Conservation (phyloP, 2,797 vertebrate genomes). For the Hemitrygon akajei region DNA sequence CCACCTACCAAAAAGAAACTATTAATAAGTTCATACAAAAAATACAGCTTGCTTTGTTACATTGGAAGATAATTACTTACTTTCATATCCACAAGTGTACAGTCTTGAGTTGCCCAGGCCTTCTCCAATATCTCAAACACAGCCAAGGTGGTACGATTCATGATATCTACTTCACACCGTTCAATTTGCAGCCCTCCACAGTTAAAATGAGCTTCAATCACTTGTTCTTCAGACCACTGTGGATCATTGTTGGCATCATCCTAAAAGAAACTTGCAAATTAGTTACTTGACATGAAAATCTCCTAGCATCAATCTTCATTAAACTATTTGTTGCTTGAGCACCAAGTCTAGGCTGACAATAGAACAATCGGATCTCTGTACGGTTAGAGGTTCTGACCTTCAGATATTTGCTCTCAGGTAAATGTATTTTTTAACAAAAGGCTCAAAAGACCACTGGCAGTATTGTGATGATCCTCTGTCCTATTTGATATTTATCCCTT, state of each 20-base stretch:
- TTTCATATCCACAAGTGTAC: slow-evolving; percentile 94
- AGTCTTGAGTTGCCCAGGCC: slow-evolving; percentile 87
- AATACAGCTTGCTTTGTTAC: neutral
- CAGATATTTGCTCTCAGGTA: no score
- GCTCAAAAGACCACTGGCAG: no score
- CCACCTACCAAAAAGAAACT: slow-evolving; percentile 65
- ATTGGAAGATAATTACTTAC: slow-evolving; percentile 50
- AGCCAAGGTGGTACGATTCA: slow-evolving; percentile 86
- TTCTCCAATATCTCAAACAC: slow-evolving; percentile 95
- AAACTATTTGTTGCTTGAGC: neutral
- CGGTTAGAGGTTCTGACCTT: no score
- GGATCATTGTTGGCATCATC: slow-evolving; percentile 95
- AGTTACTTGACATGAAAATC: neutral
- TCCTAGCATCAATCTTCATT: neutral
- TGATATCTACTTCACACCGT: slow-evolving; percentile 87
- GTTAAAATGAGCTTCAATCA: slow-evolving; percentile 73
- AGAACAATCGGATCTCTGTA: neutral
- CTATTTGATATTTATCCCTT: no score
- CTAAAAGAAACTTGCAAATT: slow-evolving; percentile 50
- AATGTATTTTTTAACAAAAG: no score
- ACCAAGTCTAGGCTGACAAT: neutral
- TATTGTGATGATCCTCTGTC: no score
- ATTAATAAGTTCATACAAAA: slow-evolving; percentile 36
- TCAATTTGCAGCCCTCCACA: slow-evolving; percentile 76
- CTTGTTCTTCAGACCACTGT: slow-evolving; percentile 94